Evolutionary conservation across 2,888 invertebrate species (phyloP).

Genomic region (Orchesella flavescens): DNA sequence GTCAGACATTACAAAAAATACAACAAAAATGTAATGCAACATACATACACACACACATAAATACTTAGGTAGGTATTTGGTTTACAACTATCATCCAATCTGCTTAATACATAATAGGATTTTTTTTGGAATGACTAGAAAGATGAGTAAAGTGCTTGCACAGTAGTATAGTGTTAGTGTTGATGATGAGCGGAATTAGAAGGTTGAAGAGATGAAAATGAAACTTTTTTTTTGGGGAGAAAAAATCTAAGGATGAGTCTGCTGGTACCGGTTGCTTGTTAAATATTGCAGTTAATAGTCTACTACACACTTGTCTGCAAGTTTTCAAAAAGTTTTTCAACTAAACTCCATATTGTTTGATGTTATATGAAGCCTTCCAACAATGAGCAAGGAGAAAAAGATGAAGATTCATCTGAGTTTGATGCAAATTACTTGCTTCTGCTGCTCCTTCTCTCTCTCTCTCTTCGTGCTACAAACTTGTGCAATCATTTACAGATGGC

Average conservation of each 20-base stretch:
- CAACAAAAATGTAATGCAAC: not conserved
- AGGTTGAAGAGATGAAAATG: not conserved
- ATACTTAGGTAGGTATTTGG: not conserved
- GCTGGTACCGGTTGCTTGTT: no score
- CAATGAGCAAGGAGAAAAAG: not conserved
- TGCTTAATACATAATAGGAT: no score
- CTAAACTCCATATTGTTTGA: not conserved
- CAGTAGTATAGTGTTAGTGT: no score
- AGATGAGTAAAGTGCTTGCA: no score
- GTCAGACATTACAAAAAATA: slow-evolving; percentile 19
- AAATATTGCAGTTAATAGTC: not conserved
- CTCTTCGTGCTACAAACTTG: not conserved
- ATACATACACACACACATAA: no score
- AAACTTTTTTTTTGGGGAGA: no score
- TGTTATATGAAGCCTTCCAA: no score
- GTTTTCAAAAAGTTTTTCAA: slow-evolving; percentile 16
- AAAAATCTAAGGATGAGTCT: no score
- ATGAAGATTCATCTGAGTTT: slow-evolving; percentile 57
- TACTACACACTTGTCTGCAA: not conserved
- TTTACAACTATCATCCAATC: not conserved
- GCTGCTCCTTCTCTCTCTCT: slow-evolving; percentile 7
- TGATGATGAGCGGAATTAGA: not conserved
- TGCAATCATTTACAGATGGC: slow-evolving; percentile 56
- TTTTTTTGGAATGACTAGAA: no score
- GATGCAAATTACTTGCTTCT: slow-evolving; percentile 52